Percentiles rank a stretch among this genome's conserved stretches.
Evolutionary conservation across 1,140 invertebrate genomes (phyloP).

Genomic region (Manduca sexta): DNA sequence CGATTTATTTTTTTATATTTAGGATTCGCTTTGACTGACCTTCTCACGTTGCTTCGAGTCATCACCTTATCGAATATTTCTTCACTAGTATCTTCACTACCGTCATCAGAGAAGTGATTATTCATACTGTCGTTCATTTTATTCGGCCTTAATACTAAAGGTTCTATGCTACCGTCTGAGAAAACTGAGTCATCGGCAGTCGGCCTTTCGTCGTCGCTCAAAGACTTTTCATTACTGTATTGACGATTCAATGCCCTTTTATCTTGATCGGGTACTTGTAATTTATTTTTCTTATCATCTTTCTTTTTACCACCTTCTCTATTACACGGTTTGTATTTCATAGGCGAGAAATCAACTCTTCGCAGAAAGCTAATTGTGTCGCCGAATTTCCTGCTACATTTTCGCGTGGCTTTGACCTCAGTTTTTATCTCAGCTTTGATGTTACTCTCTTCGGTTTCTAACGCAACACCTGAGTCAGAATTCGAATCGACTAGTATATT

Average conservation of each 20-base stretch:
- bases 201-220: constrained; percentile 54
- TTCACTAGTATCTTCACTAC: constrained; percentile 65
- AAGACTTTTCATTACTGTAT: constrained; percentile 43
- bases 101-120: constrained; percentile 65
- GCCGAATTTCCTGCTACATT: constrained; percentile 55
- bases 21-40: constrained; percentile 65
- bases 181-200: constrained; percentile 39
- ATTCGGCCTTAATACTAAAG: constrained; percentile 48
- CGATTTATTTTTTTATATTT: constrained; percentile 68
- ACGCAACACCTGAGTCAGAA: constrained; percentile 60
- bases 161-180: constrained; percentile 42
- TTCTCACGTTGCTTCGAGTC: constrained; percentile 58
- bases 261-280: constrained; percentile 36
- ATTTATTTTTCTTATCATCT: constrained; percentile 52
- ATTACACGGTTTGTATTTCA: constrained; percentile 60
- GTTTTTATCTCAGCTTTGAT: constrained; percentile 38
- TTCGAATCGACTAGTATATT: constrained; percentile 52
- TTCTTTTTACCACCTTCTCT: constrained; percentile 49
- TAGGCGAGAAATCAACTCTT: constrained; percentile 67
- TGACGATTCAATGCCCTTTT: constrained; percentile 33
- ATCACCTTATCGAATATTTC: constrained; percentile 66
- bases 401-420: constrained; percentile 48
- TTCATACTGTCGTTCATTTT: constrained; percentile 66
- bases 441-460: constrained; percentile 48
- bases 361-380: constrained; percentile 59